These are phyloP conservation scores for Engraulis encrasicolus DNA, from an alignment of 2,113 vertebrate genomes.

Conservation along the genomic window DNA sequence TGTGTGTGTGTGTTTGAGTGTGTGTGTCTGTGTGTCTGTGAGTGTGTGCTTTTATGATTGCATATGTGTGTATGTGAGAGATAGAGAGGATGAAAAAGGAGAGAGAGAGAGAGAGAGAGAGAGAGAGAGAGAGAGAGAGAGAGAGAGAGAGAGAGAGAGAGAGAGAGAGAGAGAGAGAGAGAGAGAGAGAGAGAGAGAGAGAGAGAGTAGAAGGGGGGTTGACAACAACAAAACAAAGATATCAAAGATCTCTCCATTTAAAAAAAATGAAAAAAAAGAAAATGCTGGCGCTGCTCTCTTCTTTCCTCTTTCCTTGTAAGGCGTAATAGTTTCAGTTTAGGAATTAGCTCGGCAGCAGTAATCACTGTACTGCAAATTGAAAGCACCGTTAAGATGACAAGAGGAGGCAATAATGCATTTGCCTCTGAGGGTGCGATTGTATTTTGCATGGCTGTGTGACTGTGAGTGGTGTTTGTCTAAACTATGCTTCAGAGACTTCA, in stretches of 20 bases:
- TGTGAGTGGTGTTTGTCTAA: constrained; percentile 9
- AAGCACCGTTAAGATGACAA: constrained; percentile 50
- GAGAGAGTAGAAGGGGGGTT: not conserved
- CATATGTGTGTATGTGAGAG: constrained; percentile 8
- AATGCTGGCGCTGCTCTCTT: constrained; percentile 4
- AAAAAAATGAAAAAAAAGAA: constrained; percentile 10
- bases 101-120: constrained; percentile 23
- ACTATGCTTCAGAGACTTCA: constrained; percentile 17
- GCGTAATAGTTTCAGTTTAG: constrained; percentile 49
- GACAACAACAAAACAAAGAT: not conserved
- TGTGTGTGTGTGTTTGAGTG: constrained; percentile 18
- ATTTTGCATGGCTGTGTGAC: constrained; percentile 27
- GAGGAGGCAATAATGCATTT: constrained; percentile 43
- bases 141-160: too few species aligned
- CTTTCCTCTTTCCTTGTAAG: too few species aligned
- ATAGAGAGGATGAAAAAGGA: constrained; percentile 31
- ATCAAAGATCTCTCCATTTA: constrained; percentile 3
- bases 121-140: too few species aligned
- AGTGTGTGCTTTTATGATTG: too few species aligned
- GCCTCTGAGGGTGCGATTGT: constrained; percentile 46
- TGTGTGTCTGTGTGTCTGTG: too few species aligned
- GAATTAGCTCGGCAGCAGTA: constrained; percentile 52
- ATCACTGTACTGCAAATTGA: constrained; percentile 56
- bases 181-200: not conserved
- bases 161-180: not conserved